Evolutionary conservation across 1,140 invertebrate species (phyloP).

Genomic region (Steinernema feltiae): DNA sequence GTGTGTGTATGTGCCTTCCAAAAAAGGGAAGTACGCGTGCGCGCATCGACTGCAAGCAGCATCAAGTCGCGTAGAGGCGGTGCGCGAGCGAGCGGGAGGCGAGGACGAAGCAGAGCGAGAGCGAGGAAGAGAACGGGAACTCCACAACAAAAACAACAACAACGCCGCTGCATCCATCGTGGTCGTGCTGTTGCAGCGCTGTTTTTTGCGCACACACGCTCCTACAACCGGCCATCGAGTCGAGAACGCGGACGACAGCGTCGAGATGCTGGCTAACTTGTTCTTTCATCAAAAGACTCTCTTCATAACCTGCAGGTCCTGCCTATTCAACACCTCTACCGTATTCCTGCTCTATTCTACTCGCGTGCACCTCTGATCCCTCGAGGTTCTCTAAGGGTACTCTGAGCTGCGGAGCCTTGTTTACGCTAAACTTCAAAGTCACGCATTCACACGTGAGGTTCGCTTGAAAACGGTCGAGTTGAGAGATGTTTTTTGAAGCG

Average conservation of each 20-base stretch:
- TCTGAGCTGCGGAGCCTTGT: no score
- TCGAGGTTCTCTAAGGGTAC: neutral
- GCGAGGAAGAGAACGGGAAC: slow-evolving; percentile 7
- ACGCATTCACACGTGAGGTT: neutral
- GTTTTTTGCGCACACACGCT: neutral
- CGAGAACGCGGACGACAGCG: neutral
- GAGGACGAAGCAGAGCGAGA: neutral
- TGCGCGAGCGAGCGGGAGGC: neutral
- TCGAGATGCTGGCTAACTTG: neutral
- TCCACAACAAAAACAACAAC: slow-evolving; percentile 14
- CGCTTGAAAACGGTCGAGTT: neutral
- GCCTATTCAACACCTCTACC: neutral
- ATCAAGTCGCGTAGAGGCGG: neutral
- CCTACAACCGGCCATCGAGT: neutral
- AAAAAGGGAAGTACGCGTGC: neutral
- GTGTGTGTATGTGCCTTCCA: neutral
- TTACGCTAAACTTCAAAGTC: no score
- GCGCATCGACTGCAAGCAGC: neutral
- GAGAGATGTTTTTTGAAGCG: neutral
- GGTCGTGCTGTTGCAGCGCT: neutral
- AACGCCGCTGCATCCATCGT: slow-evolving; percentile 14
- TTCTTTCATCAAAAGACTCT: no score
- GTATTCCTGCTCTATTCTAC: neutral
- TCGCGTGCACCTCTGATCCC: neutral
- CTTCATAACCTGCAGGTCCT: no score